A percentile compares a stretch with the other conserved stretches of the same genome.
phyloP scores from a whole-genome alignment of 1,140 invertebrate genomes.

The Platyscapa corneri region DNA sequence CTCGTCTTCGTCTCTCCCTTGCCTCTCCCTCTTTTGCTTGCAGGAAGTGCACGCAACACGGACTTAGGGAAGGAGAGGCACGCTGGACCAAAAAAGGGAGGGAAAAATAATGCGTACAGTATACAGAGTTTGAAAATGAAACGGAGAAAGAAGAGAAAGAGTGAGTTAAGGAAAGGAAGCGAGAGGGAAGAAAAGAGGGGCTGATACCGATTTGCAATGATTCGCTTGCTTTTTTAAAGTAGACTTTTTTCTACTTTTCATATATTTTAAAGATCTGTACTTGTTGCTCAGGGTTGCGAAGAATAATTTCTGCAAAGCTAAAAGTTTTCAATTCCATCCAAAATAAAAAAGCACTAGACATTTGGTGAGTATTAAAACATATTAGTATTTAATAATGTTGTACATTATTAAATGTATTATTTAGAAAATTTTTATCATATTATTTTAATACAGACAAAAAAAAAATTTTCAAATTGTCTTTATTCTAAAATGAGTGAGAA shows the following conservation, averaged over 20 bases:
- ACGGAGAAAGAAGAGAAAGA: conserved; percentile 32
- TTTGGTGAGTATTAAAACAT: background rate
- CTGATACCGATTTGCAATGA: conserved; percentile 49
- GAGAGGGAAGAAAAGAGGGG: conserved; percentile 7
- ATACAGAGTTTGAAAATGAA: background rate
- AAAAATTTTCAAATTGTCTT: too few species aligned
- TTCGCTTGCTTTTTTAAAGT: background rate
- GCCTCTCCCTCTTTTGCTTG: conserved; percentile 19
- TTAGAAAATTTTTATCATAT: too few species aligned
- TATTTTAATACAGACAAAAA: too few species aligned
- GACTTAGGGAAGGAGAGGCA: background rate
- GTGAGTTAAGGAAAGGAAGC: conserved; percentile 1
- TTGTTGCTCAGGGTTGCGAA: background rate
- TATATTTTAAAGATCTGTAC: background rate
- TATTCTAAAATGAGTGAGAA: too few species aligned
- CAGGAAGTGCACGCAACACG: conserved; percentile 9
- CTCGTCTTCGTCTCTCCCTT: background rate
- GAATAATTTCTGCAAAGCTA: background rate
- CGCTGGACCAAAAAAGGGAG: conserved; percentile 15
- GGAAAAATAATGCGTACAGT: conserved; percentile 48
- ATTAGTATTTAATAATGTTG: background rate
- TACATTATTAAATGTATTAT: too few species aligned
- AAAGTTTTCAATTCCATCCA: background rate
- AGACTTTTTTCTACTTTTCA: background rate
- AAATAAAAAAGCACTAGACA: background rate